Evolutionary conservation across 1,140 invertebrate species (phyloP).

Genomic region (Apis laboriosa): DNA sequence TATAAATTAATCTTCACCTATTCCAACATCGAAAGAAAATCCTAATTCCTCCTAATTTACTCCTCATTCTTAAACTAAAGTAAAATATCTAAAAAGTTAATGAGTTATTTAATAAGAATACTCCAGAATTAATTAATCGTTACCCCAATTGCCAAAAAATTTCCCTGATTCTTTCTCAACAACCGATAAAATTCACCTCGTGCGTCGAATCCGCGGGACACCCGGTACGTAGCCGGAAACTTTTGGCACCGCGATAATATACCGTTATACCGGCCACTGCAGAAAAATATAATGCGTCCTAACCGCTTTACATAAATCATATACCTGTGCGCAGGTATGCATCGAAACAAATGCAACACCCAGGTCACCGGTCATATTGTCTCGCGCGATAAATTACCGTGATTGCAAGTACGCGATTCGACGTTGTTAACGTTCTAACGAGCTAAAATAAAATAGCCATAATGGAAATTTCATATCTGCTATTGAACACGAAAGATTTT

Average conservation of each 20-base stretch:
- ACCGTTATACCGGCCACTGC: constrained; percentile 45
- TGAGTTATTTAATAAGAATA: too few relatives aligned
- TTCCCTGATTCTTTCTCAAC: too few relatives aligned
- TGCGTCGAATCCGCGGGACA: not conserved
- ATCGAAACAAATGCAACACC: constrained; percentile 17
- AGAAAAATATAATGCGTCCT: constrained; percentile 55
- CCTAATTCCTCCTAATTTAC: too few relatives aligned
- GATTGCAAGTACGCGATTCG: not conserved
- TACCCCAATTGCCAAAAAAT: too few relatives aligned
- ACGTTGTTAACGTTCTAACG: constrained; percentile 3
- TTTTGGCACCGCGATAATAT: constrained; percentile 42
- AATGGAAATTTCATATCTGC: too few relatives aligned
- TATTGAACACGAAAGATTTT: too few relatives aligned
- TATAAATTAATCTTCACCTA: too few relatives aligned
- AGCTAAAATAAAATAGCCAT: not conserved
- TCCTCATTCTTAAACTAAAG: too few relatives aligned
- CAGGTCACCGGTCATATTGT: constrained; percentile 17
- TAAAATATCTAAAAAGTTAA: too few relatives aligned
- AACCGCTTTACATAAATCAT: constrained; percentile 24
- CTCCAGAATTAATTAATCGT: too few relatives aligned
- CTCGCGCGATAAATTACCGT: constrained; percentile 17
- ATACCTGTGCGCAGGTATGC: constrained; percentile 15
- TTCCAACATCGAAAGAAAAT: too few relatives aligned
- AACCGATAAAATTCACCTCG: too few relatives aligned
- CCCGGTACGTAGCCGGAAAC: constrained; percentile 10